Percentiles rank a stretch among this genome's conserved stretches.
Conservation (phyloP, 1,140 invertebrate species). For the Rhizoglyphus robini region DNA sequence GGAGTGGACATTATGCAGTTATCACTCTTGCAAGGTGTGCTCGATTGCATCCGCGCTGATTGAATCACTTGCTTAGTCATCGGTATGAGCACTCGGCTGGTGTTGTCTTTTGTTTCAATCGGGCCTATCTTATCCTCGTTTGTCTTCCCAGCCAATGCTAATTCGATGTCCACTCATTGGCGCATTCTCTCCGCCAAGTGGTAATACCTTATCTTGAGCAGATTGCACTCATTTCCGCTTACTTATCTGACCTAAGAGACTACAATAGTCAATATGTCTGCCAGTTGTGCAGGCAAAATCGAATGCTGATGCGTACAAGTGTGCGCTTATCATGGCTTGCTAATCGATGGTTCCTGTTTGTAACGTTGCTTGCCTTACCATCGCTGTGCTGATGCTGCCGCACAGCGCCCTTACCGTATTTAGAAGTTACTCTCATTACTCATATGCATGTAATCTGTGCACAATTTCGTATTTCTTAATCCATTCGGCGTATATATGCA, state of each 20-base stretch:
- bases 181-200: too few relatives aligned
- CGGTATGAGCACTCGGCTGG: too few relatives aligned
- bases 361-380: neutral
- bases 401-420: neutral
- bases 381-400: neutral
- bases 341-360: constrained; percentile 15
- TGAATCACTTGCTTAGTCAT: too few relatives aligned
- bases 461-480: too few relatives aligned
- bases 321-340: neutral
- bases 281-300: neutral
- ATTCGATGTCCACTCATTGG: too few relatives aligned
- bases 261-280: neutral
- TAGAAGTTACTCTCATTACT: constrained; percentile 2
- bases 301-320: neutral
- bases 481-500: too few relatives aligned
- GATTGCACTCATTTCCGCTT: constrained; percentile 8
- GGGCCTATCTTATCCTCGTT: too few relatives aligned
- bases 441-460: neutral
- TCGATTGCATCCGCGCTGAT: too few relatives aligned
- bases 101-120: too few relatives aligned
- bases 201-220: constrained; percentile 2
- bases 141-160: too few relatives aligned
- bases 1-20: too few relatives aligned
- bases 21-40: too few relatives aligned
- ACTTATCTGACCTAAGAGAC: neutral